phyloP scores from a whole-genome alignment of 1,140 invertebrate species.

The Calephelis nemesis region DNA sequence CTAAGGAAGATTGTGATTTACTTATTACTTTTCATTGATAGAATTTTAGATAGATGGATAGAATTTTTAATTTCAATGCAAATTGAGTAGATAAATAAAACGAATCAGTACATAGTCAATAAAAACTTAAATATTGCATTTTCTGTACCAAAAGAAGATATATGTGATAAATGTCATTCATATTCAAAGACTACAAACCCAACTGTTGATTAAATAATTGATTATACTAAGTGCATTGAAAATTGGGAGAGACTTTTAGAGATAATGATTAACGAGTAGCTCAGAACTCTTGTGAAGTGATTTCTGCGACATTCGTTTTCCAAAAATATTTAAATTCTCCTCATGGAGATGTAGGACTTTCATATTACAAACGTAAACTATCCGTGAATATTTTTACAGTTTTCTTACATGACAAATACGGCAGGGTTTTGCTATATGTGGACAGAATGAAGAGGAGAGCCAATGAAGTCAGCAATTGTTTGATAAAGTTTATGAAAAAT shows the following conservation, averaged over 20 bases:
- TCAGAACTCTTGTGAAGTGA: not conserved
- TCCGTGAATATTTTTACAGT: slow-evolving; percentile 42
- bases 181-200: too few relatives aligned
- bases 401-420: slow-evolving; percentile 35
- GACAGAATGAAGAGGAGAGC: slow-evolving; percentile 37
- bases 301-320: slow-evolving; percentile 26
- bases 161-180: too few relatives aligned
- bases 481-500: slow-evolving; percentile 33
- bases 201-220: too few relatives aligned
- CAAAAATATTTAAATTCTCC: slow-evolving; percentile 28
- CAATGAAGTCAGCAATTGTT: slow-evolving; percentile 43
- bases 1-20: too few relatives aligned
- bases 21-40: too few relatives aligned
- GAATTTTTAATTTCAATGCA: too few relatives aligned
- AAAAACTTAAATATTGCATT: not conserved
- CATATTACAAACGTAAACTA: slow-evolving; percentile 35
- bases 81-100: too few relatives aligned
- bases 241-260: too few relatives aligned
- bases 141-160: not conserved
- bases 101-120: slow-evolving; percentile 10
- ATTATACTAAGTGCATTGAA: too few relatives aligned
- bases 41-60: too few relatives aligned
- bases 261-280: too few relatives aligned
- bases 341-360: slow-evolving; percentile 25
- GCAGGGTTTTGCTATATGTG: slow-evolving; percentile 41